These are phyloP conservation scores for sheep (Ovis aries) DNA, from an alignment of 2,113 vertebrate genomes.

Conservation along the genomic window ARS-UI_Ramb_v3.0 NC_056061.1:11265501-11266000, in stretches of 20 bases:
- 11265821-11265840: neutral
- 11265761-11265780: slow-evolving; percentile 1
- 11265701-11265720: neutral
- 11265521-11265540: slow-evolving; percentile 85
- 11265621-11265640: neutral
- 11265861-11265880: neutral
- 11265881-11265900: neutral
- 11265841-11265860: neutral
- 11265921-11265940: neutral
- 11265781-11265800: neutral
- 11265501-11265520: slow-evolving; percentile 84
- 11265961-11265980: neutral
- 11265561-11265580: slow-evolving; percentile 86
- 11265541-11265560: slow-evolving; percentile 85
- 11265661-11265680: slow-evolving; percentile 6
- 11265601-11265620: slow-evolving; percentile 74
- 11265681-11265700: neutral
- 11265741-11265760: neutral
- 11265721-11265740: neutral
- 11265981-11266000: neutral
- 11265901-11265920: neutral
- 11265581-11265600: slow-evolving; percentile 94
- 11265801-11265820: neutral
- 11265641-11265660: neutral
- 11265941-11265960: neutral